Base-by-base conservation (phyloP, 2,797 vertebrate species). In the Ctenopoma kingsleyae region DNA sequence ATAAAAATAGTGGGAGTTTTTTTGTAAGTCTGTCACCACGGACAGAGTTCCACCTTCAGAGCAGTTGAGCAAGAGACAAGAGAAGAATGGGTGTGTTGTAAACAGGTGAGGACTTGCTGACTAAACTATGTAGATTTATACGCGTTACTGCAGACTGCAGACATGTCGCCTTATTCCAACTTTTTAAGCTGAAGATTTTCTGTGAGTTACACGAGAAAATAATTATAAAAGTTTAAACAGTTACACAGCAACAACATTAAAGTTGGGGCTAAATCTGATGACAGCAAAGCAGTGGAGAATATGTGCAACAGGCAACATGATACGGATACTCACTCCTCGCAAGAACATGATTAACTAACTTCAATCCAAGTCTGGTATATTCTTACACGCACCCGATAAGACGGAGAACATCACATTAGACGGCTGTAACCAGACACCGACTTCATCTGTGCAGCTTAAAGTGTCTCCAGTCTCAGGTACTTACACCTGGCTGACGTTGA, bases 401-500 rank as follows among this genome's bases (percentile, higher is more conserved):
- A 59, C 15, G 54, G 38, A 62, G 50, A 51, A 64, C 55, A 71
- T 90, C 78, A 80, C 78, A 56, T 46, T 88, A 88, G 57, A 57
- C 2, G 0, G 44, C 54, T 19, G 83, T 76, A 88, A 92, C 71
- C 61, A 0, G 75, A 90, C 47, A 66, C 78, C 9, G 10, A 36
- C 71, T 54, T 72, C 46, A 68, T 52, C 74, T 44, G 43, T 36
- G 54, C 54, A 43, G 69, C 62, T 38, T 80, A 76, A 61, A 69
- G 83, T 5, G 20, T 20, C 20, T 36, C 43, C 59, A 22, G 67
- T 79, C 76, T 82, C 82, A 74, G 81, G 81, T 76, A 74, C 69
- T 87, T 81, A 80, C 69, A 89, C 80, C 84, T 82, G 81, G 73
- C 76, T 49, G 62, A 47, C n/a, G 16, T 54, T 77, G 66, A 81